phyloP scores from a whole-genome alignment of 2,888 invertebrate genomes.

The Odontocolon sp. region DNA sequence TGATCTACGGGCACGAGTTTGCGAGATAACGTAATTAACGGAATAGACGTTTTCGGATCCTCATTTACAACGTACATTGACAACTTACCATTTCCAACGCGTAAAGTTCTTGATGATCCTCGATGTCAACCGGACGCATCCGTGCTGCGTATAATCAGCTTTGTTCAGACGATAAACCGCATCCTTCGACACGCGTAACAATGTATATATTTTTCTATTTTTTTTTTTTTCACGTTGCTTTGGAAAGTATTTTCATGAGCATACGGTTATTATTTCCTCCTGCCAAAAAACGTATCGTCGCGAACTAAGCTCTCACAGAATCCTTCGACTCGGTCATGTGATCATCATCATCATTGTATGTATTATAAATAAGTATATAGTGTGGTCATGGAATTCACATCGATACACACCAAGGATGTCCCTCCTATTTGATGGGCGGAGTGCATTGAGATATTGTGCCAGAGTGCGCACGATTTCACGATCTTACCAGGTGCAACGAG shows the following conservation, averaged over 20 bases:
- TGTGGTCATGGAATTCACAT: background rate
- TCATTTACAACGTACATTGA: constrained; percentile 15
- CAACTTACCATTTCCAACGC: constrained; percentile 63
- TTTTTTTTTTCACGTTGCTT: background rate
- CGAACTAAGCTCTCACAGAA: constrained; percentile 42
- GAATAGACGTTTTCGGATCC: background rate
- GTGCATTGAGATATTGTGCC: too few species aligned
- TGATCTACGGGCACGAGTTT: background rate
- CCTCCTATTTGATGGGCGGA: constrained; percentile 3
- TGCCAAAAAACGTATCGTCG: constrained; percentile 20
- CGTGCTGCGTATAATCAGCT: constrained; percentile 16
- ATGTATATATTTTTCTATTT: background rate
- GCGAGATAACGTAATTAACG: constrained; percentile 3
- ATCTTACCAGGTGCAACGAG: constrained; percentile 25
- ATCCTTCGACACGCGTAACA: constrained; percentile 3
- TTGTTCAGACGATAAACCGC: constrained; percentile 24
- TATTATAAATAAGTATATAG: background rate
- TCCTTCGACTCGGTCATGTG: constrained; percentile 51
- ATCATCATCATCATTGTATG: constrained; percentile 12
- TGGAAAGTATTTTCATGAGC: background rate
- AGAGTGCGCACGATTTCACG: constrained; percentile 18
- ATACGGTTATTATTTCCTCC: constrained; percentile 17
- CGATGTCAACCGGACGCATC: constrained; percentile 55
- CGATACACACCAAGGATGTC: constrained; percentile 1
- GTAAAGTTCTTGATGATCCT: constrained; percentile 56